Evolutionary conservation across 2,888 invertebrate species (phyloP).

Genomic region (Tortrix viridana): DNA sequence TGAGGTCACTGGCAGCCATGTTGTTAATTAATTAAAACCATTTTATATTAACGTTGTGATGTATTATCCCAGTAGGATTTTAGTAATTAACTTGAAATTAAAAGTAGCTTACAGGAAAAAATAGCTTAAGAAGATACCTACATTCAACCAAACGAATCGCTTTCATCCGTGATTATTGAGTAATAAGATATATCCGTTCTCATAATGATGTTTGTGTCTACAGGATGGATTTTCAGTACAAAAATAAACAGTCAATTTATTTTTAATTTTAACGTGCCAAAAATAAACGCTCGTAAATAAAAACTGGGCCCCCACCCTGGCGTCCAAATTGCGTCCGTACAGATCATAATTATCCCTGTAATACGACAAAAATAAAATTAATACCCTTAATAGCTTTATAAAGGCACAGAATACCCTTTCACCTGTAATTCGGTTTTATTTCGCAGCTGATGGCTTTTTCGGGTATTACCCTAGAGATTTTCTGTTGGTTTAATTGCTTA

Average conservation of each 20-base stretch:
- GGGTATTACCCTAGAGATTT: conserved; percentile 24
- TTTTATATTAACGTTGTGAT: background rate
- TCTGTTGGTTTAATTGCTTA: conserved; percentile 25
- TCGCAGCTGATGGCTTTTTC: conserved; percentile 26
- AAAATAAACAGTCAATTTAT: no score
- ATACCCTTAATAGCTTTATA: conserved; percentile 34
- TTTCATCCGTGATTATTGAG: no score
- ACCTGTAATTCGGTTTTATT: conserved; percentile 36
- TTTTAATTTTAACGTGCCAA: no score
- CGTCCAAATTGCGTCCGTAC: conserved; percentile 34
- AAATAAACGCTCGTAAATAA: background rate
- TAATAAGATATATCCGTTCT: no score
- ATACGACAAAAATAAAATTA: conserved; percentile 38
- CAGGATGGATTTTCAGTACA: no score
- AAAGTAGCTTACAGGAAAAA: no score
- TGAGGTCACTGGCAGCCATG: background rate
- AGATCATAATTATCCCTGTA: conserved; percentile 38
- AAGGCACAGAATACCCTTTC: conserved; percentile 29
- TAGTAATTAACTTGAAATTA: no score
- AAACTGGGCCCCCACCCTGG: conserved; percentile 17
- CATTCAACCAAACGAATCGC: no score
- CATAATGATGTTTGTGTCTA: no score
- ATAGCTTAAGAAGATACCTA: no score
- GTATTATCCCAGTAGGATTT: no score
- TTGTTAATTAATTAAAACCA: background rate